These are phyloP conservation scores for Cheirogaleus medius DNA, from an alignment of 2,113 vertebrate genomes.

Conservation along the genomic window DNA sequence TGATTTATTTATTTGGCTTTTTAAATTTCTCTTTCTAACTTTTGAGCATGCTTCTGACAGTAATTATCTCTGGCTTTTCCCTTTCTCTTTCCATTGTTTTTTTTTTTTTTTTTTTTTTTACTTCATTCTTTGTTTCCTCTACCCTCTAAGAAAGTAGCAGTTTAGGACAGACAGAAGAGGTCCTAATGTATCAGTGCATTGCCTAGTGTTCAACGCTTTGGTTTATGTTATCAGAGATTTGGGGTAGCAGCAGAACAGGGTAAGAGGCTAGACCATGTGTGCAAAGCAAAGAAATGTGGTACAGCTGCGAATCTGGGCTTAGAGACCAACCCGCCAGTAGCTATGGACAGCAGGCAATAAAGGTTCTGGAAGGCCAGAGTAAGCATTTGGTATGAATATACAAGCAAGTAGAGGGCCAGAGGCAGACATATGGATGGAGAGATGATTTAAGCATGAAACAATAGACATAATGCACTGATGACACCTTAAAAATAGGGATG, in stretches of 20 bases:
- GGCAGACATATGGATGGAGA: neutral
- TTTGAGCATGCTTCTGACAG: neutral
- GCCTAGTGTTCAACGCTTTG: too few species aligned
- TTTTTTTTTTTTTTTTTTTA: neutral
- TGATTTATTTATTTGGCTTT: conserved; percentile 18
- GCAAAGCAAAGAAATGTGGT: neutral
- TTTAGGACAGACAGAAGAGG: neutral
- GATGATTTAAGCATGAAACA: neutral
- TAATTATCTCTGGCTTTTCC: neutral
- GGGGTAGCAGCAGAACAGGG: neutral
- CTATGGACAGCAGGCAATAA: neutral
- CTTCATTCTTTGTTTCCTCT: neutral
- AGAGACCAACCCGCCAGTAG: neutral
- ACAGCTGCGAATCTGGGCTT: neutral
- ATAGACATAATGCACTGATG: neutral
- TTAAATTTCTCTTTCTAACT: neutral
- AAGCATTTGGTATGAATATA: neutral
- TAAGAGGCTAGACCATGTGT: neutral
- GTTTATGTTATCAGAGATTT: neutral
- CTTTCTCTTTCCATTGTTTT: neutral
- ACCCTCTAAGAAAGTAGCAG: neutral
- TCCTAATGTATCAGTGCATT: neutral
- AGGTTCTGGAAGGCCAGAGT: neutral
- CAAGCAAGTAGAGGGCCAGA: neutral
- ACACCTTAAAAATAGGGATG: neutral